Conservation (phyloP, 1,140 invertebrate species). For the Cotesia typhae region DNA sequence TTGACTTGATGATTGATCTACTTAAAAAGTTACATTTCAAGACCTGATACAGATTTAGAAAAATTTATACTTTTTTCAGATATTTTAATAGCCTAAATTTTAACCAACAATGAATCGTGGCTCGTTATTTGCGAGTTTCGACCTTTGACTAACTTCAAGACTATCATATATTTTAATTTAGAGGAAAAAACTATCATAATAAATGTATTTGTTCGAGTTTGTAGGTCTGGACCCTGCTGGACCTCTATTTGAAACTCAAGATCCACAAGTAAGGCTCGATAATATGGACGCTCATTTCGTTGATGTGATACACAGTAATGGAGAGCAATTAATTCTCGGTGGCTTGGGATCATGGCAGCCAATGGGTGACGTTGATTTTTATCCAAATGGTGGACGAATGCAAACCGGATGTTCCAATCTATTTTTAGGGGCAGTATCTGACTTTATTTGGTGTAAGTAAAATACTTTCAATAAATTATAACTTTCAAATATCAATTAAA, state of each 20-base stretch:
- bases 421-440: slow-evolving; percentile 89
- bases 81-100: neutral
- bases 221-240: slow-evolving; percentile 89
- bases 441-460: slow-evolving; percentile 87
- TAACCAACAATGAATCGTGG: too few species aligned
- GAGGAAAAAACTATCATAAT: neutral
- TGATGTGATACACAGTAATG: slow-evolving; percentile 95
- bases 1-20: too few species aligned
- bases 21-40: too few species aligned
- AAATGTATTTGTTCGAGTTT: neutral
- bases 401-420: slow-evolving; percentile 86
- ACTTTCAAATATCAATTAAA: too few species aligned
- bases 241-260: slow-evolving; percentile 88
- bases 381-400: slow-evolving; percentile 89
- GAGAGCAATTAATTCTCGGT: slow-evolving; percentile 85
- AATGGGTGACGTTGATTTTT: slow-evolving; percentile 92
- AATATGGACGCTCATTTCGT: slow-evolving; percentile 89
- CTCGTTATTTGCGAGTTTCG: too few species aligned
- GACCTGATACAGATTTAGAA: too few species aligned
- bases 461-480: neutral
- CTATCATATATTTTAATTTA: too few species aligned
- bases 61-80: neutral
- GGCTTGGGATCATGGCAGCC: slow-evolving; percentile 85
- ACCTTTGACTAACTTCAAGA: too few species aligned
- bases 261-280: slow-evolving; percentile 81